Evolutionary conservation across 2,888 invertebrate species (phyloP).

Genomic region (Agrochola lychnidis): DNA sequence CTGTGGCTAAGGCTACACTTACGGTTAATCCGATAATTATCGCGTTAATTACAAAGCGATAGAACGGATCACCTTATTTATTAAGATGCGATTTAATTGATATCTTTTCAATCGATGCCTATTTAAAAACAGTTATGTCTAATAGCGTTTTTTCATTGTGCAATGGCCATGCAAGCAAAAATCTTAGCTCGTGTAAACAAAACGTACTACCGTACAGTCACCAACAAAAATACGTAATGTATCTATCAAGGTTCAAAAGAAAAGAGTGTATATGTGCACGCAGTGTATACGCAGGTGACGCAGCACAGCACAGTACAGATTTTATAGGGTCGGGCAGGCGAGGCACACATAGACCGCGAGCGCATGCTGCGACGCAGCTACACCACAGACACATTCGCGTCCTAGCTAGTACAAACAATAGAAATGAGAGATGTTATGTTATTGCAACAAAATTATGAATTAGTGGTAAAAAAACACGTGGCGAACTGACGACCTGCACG

Average conservation of each 20-base stretch:
- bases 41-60: neutral
- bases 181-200: neutral
- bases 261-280: neutral
- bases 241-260: neutral
- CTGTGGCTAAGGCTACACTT: neutral
- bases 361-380: too few species aligned
- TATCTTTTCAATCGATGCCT: neutral
- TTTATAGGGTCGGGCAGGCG: too few species aligned
- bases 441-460: too few species aligned
- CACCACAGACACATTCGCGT: too few species aligned
- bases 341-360: too few species aligned
- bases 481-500: too few species aligned
- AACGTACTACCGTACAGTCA: neutral
- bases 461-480: too few species aligned
- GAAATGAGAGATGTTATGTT: too few species aligned
- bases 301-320: too few species aligned
- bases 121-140: slow-evolving; percentile 2
- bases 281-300: too few species aligned
- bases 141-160: neutral
- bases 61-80: slow-evolving; percentile 4
- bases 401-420: too few species aligned
- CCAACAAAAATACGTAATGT: neutral
- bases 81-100: neutral
- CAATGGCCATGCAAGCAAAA: neutral
- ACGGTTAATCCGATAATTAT: neutral